Evolutionary conservation across 2,797 vertebrate species (phyloP).

Genomic region (Pangasius krempfi): DNA sequence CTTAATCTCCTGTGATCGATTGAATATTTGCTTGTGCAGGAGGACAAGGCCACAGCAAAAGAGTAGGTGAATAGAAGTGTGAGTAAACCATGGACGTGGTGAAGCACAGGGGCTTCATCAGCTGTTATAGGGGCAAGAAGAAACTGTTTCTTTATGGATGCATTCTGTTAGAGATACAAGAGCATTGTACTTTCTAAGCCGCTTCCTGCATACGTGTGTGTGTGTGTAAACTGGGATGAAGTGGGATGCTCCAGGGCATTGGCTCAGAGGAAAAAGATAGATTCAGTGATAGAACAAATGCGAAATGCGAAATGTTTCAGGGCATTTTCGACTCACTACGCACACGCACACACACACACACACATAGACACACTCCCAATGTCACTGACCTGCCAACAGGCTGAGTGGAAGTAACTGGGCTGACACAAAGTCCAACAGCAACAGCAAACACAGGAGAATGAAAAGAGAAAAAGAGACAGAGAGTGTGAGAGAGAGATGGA

Average conservation of each 20-base stretch:
- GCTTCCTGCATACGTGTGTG: constrained; percentile 53
- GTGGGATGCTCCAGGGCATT: constrained; percentile 1
- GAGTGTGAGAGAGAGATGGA: constrained; percentile 13
- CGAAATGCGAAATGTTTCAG: constrained; percentile 19
- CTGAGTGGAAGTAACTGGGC: constrained; percentile 43
- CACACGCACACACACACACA: constrained; percentile 7
- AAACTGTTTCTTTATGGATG: neutral
- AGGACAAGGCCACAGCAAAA: constrained; percentile 40
- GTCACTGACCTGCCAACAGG: constrained; percentile 59
- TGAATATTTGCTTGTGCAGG: constrained; percentile 34
- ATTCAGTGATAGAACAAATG: constrained; percentile 42
- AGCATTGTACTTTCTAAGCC: constrained; percentile 55
- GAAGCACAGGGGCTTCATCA: neutral
- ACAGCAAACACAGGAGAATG: constrained; percentile 48
- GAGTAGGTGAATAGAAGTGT: constrained; percentile 50
- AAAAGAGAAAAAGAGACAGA: constrained; percentile 4
- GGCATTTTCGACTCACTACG: constrained; percentile 26
- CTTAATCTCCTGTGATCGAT: constrained; percentile 44
- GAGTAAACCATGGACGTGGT: constrained; percentile 14
- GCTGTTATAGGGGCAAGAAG: neutral
- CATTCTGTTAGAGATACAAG: constrained; percentile 43
- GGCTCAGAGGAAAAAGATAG: constrained; percentile 22
- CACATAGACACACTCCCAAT: constrained; percentile 51
- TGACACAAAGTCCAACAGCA: constrained; percentile 52
- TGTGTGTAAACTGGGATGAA: neutral